These are phyloP conservation scores for Sandelia bainsii DNA, from an alignment of 2,797 vertebrate genomes.

Conservation along the genomic window DNA sequence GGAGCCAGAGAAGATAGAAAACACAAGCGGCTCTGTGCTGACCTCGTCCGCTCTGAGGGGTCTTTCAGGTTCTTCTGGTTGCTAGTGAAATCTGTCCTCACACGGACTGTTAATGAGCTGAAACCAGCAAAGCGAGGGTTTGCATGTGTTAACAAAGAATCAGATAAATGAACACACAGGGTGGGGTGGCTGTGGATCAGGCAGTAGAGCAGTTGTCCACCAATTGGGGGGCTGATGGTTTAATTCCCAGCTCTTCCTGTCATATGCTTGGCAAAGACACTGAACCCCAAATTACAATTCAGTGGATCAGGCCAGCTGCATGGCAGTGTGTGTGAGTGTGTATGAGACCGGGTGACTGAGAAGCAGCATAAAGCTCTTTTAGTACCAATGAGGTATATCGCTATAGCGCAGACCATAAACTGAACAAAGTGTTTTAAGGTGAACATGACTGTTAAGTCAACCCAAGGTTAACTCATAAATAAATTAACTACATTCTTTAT, in stretches of 20 bases:
- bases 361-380: no score
- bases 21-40: constrained; percentile 70
- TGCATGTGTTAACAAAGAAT: constrained; percentile 8
- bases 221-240: no score
- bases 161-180: constrained; percentile 2
- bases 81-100: constrained; percentile 43
- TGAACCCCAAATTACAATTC: no score
- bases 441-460: constrained; percentile 1
- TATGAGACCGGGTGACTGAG: no score
- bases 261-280: neutral
- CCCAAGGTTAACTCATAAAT: constrained; percentile 1
- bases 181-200: no score
- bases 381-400: no score
- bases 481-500: neutral
- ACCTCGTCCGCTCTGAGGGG: constrained; percentile 59
- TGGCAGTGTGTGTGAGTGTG: no score
- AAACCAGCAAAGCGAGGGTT: constrained; percentile 5
- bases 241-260: no score
- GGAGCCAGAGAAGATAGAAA: constrained; percentile 36
- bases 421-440: neutral
- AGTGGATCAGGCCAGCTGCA: no score
- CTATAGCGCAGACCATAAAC: neutral
- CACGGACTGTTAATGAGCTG: constrained; percentile 54
- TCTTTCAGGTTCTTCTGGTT: constrained; percentile 60
- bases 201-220: no score